Percentiles rank a stretch among this genome's conserved stretches.
These are phyloP conservation scores for Crossaster papposus DNA, from an alignment of 53 echinoderm and acorn worm genomes.

Conservation along the genomic window DNA sequence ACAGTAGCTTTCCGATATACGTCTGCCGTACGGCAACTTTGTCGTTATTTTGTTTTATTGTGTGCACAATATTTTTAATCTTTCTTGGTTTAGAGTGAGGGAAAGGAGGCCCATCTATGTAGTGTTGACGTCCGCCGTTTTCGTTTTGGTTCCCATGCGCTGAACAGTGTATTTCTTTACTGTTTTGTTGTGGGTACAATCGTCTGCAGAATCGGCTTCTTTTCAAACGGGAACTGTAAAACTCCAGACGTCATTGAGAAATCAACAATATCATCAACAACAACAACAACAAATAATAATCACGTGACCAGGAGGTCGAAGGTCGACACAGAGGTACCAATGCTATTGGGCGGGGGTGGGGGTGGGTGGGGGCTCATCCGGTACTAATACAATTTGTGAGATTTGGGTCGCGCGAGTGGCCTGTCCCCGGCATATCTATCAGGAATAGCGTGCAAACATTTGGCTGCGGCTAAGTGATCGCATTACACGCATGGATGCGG, in stretches of 20 bases:
- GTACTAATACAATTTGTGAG: conserved; percentile 70
- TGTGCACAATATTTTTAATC: too few relatives aligned
- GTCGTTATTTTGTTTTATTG: too few relatives aligned
- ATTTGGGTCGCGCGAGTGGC: conserved; percentile 65
- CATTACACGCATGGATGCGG: conserved; percentile 71
- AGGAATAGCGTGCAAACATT: conserved; percentile 88
- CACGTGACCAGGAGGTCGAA: conserved; percentile 28
- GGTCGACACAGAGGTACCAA: conserved; percentile 30
- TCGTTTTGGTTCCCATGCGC: too few relatives aligned
- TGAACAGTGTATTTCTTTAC: too few relatives aligned
- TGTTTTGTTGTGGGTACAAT: too few relatives aligned
- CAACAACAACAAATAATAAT: not conserved
- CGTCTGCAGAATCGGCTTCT: too few relatives aligned
- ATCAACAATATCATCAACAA: not conserved
- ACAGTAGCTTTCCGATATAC: not conserved
- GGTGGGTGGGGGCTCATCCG: conserved; percentile 1
- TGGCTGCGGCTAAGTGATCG: conserved; percentile 81
- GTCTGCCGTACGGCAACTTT: too few relatives aligned
- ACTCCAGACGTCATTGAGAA: too few relatives aligned
- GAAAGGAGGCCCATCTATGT: too few relatives aligned
- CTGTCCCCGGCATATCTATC: conserved; percentile 74
- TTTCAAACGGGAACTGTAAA: too few relatives aligned
- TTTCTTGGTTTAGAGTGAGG: too few relatives aligned
- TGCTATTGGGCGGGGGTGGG: not conserved
- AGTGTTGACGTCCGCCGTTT: too few relatives aligned